Conservation (phyloP, 1,140 invertebrate species). For the Heliconius congener region DNA sequence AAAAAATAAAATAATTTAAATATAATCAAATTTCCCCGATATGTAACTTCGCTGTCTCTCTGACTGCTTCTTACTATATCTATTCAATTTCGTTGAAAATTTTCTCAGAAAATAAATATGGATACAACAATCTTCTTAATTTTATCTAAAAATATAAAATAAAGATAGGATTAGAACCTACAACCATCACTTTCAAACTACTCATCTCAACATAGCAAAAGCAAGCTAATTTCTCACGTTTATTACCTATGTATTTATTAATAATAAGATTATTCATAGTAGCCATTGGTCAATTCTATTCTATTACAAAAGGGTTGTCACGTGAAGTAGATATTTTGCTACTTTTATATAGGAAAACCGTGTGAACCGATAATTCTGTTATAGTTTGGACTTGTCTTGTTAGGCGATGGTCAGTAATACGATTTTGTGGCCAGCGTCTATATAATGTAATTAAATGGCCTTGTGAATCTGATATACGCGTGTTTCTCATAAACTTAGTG, state of each 20-base stretch:
- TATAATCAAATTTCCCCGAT: no score
- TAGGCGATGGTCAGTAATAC: constrained; percentile 51
- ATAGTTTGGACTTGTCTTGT: neutral
- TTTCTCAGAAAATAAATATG: no score
- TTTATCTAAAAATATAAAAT: no score
- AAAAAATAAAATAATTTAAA: no score
- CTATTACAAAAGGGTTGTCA: constrained; percentile 21
- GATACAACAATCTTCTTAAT: no score
- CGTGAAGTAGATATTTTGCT: neutral
- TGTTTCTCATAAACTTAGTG: no score
- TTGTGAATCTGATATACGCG: constrained; percentile 40
- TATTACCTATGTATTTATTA: neutral
- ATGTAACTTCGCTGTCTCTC: no score
- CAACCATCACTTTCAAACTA: neutral
- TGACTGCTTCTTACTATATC: no score
- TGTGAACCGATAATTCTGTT: constrained; percentile 7
- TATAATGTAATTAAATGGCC: constrained; percentile 51
- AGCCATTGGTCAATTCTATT: constrained; percentile 16
- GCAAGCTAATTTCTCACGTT: constrained; percentile 3
- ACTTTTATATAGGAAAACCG: neutral
- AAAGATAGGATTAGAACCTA: no score
- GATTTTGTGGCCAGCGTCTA: constrained; percentile 49
- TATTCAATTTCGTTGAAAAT: no score
- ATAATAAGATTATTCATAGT: constrained; percentile 20
- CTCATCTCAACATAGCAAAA: neutral